Percentiles rank a stretch among this genome's conserved stretches.
Conservation (phyloP, 2,888 invertebrate species). For the Boloria selene region DNA sequence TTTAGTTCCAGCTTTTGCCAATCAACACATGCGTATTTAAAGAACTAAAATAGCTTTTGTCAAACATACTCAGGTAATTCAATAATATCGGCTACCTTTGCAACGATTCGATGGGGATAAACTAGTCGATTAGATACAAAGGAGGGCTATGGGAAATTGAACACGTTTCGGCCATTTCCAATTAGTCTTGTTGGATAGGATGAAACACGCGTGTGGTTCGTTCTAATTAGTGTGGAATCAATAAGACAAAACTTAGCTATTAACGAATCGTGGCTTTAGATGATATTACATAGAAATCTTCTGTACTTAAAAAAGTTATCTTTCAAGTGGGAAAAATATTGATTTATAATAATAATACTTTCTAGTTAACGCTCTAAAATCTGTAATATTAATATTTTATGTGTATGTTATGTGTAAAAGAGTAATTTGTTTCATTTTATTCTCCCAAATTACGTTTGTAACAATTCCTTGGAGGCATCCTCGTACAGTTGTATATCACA, state of each 20-base stretch:
- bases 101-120: neutral
- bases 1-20: no score
- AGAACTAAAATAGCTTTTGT: no score
- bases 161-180: constrained; percentile 28
- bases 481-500: constrained; percentile 7
- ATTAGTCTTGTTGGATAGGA: constrained; percentile 16
- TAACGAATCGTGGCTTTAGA: constrained; percentile 13
- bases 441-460: neutral
- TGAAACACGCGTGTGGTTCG: constrained; percentile 16
- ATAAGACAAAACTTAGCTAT: constrained; percentile 22
- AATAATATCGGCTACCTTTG: no score
- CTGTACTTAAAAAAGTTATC: no score
- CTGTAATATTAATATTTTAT: no score
- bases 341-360: no score
- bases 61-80: no score
- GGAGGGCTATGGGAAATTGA: constrained; percentile 26
- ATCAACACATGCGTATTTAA: no score
- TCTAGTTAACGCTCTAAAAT: no score
- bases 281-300: no score
- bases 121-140: constrained; percentile 17
- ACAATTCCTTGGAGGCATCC: neutral
- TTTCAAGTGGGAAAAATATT: no score
- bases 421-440: neutral
- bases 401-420: no score
- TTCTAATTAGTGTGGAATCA: constrained; percentile 28